Evolutionary conservation across 2,113 vertebrate genomes (phyloP).

Genomic region (Epinephelus cyanopodus): DNA sequence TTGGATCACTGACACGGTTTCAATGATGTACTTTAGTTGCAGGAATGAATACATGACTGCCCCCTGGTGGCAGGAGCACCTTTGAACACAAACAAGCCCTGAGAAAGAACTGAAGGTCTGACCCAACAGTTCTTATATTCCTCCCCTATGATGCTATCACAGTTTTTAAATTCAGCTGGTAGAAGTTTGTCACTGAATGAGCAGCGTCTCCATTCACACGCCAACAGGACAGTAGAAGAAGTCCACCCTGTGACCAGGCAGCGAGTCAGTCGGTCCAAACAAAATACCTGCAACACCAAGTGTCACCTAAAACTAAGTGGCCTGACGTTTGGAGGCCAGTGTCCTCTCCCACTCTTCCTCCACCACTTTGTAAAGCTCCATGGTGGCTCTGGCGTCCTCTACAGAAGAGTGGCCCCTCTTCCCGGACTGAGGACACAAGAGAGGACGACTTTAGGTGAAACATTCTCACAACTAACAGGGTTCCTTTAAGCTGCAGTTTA

Average conservation of each 20-base stretch:
- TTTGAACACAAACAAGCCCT: constrained; percentile 37
- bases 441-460: neutral
- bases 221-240: neutral
- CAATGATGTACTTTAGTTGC: neutral
- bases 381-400: constrained; percentile 93
- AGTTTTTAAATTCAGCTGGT: neutral
- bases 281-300: neutral
- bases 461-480: no score
- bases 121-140: neutral
- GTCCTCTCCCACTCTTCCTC: constrained; percentile 90
- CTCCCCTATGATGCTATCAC: no score
- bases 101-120: constrained; percentile 18
- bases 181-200: neutral
- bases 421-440: constrained; percentile 84
- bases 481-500: neutral
- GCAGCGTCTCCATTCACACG: neutral
- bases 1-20: neutral
- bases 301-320: neutral
- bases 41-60: constrained; percentile 28
- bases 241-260: neutral
- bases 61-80: constrained; percentile 55
- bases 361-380: constrained; percentile 94
- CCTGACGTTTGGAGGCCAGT: constrained; percentile 60
- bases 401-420: constrained; percentile 91
- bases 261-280: neutral